These are phyloP conservation scores for Wasmannia auropunctata DNA, from an alignment of 1,140 invertebrate genomes.

Conservation along the genomic window DNA sequence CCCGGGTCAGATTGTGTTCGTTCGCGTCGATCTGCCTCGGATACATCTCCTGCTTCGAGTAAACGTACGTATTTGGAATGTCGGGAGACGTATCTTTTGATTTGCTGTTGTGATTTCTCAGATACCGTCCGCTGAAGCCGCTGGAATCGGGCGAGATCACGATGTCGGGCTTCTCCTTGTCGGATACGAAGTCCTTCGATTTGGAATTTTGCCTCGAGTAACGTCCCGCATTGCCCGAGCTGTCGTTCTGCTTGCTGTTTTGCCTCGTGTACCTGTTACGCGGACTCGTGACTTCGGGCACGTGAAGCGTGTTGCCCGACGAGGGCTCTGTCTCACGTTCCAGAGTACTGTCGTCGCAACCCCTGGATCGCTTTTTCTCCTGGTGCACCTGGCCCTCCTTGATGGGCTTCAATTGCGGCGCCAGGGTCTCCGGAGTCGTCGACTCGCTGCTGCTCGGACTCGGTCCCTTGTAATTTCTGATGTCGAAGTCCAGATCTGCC, in stretches of 20 bases:
- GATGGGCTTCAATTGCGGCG: conserved; percentile 84
- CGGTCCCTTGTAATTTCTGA: conserved; percentile 89
- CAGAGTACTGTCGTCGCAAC: conserved; percentile 82
- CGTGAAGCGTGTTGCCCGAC: conserved; percentile 49
- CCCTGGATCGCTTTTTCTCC: conserved; percentile 78
- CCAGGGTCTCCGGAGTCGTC: conserved; percentile 86
- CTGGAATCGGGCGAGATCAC: conserved; percentile 71
- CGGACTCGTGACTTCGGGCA: conserved; percentile 67
- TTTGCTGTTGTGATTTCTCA: conserved; percentile 69
- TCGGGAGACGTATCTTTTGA: conserved; percentile 60
- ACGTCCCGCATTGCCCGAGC: conserved; percentile 30
- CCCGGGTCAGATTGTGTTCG: conserved; percentile 45
- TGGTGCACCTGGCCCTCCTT: conserved; percentile 84
- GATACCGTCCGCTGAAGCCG: conserved; percentile 71
- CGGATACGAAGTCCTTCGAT: conserved; percentile 65
- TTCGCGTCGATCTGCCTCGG: conserved; percentile 41
- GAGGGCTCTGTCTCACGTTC: conserved; percentile 77
- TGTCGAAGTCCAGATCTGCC: conserved; percentile 90
- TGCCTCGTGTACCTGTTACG: conserved; percentile 72
- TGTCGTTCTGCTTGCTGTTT: conserved; percentile 66
- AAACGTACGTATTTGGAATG: conserved; percentile 26
- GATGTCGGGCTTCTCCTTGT: conserved; percentile 69
- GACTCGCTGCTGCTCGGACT: conserved; percentile 87
- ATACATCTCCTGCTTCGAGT: conserved; percentile 49
- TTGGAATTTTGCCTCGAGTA: conserved; percentile 75